A percentile compares a stretch with the other conserved stretches of the same genome.
Conservation (phyloP, 2,888 invertebrate genomes). For the Antheraea assamensis region DNA sequence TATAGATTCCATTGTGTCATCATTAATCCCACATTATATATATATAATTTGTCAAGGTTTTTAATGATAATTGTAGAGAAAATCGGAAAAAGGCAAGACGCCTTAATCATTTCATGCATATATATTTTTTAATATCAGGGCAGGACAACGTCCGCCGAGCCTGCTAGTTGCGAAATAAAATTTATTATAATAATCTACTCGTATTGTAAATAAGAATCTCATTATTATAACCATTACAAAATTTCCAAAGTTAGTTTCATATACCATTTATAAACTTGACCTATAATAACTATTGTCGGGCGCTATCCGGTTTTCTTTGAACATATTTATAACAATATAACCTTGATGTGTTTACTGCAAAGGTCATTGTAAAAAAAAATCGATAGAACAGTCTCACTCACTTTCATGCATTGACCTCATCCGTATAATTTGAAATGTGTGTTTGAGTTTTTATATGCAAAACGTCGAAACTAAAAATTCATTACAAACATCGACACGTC, state of each 20-base stretch:
- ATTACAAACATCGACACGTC: background rate
- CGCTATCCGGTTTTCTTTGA: slow-evolving; percentile 51
- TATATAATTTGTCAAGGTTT: too few relatives aligned
- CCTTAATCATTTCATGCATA: too few relatives aligned
- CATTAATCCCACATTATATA: too few relatives aligned
- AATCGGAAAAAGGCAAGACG: too few relatives aligned
- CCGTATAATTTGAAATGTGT: slow-evolving; percentile 8
- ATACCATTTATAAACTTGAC: slow-evolving; percentile 44
- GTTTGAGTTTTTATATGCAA: background rate
- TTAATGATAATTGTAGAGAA: too few relatives aligned
- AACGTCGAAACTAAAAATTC: background rate
- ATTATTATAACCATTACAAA: slow-evolving; percentile 22
- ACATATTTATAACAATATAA: slow-evolving; percentile 25
- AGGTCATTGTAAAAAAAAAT: slow-evolving; percentile 45
- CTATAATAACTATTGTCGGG: slow-evolving; percentile 38
- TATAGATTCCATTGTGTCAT: too few relatives aligned
- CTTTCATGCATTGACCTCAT: slow-evolving; percentile 27
- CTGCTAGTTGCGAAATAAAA: too few relatives aligned
- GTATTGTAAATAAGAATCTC: slow-evolving; percentile 1
- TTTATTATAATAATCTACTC: background rate
- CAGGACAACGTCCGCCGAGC: too few relatives aligned
- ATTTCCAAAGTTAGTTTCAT: slow-evolving; percentile 28
- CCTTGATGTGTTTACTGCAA: slow-evolving; percentile 50
- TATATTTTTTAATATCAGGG: too few relatives aligned
- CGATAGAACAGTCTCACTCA: slow-evolving; percentile 40